Conservation (phyloP, 2,113 vertebrate species). For the Indri indri region DNA sequence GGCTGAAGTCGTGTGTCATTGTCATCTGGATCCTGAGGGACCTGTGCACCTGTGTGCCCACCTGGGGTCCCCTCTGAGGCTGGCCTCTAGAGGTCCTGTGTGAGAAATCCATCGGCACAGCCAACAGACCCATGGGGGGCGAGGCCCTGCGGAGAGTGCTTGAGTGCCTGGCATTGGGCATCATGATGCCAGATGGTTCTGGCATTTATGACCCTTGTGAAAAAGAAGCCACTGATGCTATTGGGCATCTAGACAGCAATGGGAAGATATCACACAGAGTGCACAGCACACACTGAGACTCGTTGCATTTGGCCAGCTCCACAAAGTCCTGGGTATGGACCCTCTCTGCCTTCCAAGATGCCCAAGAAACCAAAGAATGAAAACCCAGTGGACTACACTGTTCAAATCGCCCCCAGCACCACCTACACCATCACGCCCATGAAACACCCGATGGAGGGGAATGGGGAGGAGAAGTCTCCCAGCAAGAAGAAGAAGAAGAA, state of each 20-base stretch:
- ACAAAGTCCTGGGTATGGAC: slow-evolving; percentile 98
- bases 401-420: slow-evolving; percentile 97
- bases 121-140: slow-evolving; percentile 97
- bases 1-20: slow-evolving; percentile 98
- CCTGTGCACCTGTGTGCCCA: slow-evolving; percentile 94
- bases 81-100: slow-evolving; percentile 98
- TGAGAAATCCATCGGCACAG: slow-evolving; percentile 97
- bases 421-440: slow-evolving; percentile 92
- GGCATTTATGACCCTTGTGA: slow-evolving; percentile 99
- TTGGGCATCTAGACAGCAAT: slow-evolving; percentile 97
- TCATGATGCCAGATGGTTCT: slow-evolving; percentile 96
- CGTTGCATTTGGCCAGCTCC: slow-evolving; percentile 96
- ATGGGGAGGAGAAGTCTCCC: slow-evolving; percentile 95
- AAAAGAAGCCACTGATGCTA: slow-evolving; percentile 96
- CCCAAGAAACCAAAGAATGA: slow-evolving; percentile 95
- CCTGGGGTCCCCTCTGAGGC: slow-evolving; percentile 95
- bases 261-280: slow-evolving; percentile 98
- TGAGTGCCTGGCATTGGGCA: slow-evolving; percentile 97
- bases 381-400: slow-evolving; percentile 93
- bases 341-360: slow-evolving; percentile 95
- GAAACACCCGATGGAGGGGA: slow-evolving; percentile 97
- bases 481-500: slow-evolving; percentile 99
- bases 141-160: slow-evolving; percentile 96
- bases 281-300: slow-evolving; percentile 97
- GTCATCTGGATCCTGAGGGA: slow-evolving; percentile 97